phyloP scores from a whole-genome alignment of 2,113 vertebrate genomes.

The Cygnus buccinator region DNA sequence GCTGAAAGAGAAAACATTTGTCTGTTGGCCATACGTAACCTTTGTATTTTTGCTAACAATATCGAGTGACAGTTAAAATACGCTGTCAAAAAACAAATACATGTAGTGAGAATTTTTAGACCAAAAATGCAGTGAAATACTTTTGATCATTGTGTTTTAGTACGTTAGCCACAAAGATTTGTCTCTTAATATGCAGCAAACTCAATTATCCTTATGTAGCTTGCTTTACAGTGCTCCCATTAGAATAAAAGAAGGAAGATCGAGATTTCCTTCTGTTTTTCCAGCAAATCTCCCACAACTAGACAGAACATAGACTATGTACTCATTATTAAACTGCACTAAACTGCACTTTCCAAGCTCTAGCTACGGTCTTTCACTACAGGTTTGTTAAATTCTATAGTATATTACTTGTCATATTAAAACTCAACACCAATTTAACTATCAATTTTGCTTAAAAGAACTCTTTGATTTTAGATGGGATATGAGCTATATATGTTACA shows the following conservation, averaged over 20 bases:
- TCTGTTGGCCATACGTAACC: background rate
- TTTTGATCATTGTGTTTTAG: constrained; percentile 45
- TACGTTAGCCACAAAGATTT: constrained; percentile 43
- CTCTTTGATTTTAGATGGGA: background rate
- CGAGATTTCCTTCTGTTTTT: background rate
- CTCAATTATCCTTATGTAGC: background rate
- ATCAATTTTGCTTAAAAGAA: background rate
- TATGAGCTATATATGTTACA: background rate
- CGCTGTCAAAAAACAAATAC: background rate
- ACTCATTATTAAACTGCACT: background rate
- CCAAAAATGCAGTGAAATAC: constrained; percentile 1
- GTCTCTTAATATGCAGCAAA: constrained; percentile 4
- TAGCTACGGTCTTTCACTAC: background rate
- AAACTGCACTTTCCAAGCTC: background rate
- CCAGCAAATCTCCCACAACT: background rate
- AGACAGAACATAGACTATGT: background rate
- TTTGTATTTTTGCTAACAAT: constrained; percentile 25
- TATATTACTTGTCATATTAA: background rate
- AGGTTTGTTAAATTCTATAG: background rate
- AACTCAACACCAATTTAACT: background rate
- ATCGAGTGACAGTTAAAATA: background rate
- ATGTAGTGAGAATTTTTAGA: background rate
- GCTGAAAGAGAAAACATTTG: background rate
- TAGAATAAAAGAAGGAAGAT: background rate
- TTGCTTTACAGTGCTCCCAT: background rate